Evolutionary conservation across 2,797 vertebrate species (phyloP), one percentile per base, ranked within the genome.

Genomic region (Ctenopoma multispine): DNA sequence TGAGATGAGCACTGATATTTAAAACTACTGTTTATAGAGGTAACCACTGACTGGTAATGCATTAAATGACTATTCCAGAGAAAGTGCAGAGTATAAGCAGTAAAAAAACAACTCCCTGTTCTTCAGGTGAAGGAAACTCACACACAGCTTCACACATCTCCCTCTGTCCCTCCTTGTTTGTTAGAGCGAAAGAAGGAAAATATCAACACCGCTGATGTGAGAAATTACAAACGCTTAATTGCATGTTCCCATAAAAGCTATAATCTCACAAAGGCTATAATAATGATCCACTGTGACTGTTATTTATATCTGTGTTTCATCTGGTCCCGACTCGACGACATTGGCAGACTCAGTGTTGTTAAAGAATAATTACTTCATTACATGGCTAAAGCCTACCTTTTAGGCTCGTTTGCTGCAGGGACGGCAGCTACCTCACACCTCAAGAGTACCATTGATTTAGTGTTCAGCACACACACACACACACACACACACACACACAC

Each of bases 361-460:
- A 6, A 36, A 31, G 36, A 66, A 59, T 62, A 68, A 79, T 77
- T 67, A 48, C 67, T 54, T 72, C 38, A 36, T 72, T 57, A 63
- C 72, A 62, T 66, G 46, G 49, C 29, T 44, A 15, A 73, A 73
- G 51, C 1, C 0, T 21, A 24, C 54, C 57, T 60, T 69, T 76
- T 29, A 75, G 47, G 57, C 60, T 66, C 27, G 20, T 51, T 15
- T 44, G 56, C 41, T 2, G 34, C 27, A 61, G 56, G 38, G 46
- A 54, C 46, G 7, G 7, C 47, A 4, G 41, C 54, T 57, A 43
- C n/a, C 38, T 63, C 51, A 68, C 48, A 65, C 70, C 38, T 63
- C 24, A 46, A 63, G 53, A 56, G 53, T 63, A 41, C 40, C 18
- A 59, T 75, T 7, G 69, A 80, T 82, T 81, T 67, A 53, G 57